Evolutionary conservation across 2,888 invertebrate genomes (phyloP), one percentile per base, ranked within the genome.

Genomic region (Microlaimidae sp.): DNA sequence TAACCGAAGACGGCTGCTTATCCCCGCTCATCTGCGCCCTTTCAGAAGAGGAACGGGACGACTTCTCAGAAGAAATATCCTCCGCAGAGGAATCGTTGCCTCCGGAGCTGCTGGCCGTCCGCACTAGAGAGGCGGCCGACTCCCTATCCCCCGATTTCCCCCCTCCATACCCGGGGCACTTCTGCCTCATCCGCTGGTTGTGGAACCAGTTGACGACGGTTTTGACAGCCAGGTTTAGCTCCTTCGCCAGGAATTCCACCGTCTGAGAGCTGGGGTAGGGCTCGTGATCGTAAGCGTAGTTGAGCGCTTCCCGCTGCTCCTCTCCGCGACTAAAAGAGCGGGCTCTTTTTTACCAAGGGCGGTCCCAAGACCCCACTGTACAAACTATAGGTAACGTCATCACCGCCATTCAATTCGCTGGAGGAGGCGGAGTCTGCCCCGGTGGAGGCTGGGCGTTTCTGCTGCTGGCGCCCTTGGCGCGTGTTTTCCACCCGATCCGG

Each of bases 131-230:
- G n/a, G n/a, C n/a, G n/a, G n/a, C n/a, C n/a, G n/a, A n/a, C n/a
- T n/a, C n/a, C n/a, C n/a, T n/a, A n/a, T n/a, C n/a, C n/a, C n/a
- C n/a, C n/a, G n/a, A n/a, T n/a, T n/a, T n/a, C 43, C 7, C 26
- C 13, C 27, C 23, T 26, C 3, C 53, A 4, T 5, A 21, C n/a
- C 17, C 19, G 4, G 4, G 7, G 10, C 24, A 86, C 74, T 93
- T 93, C 69, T 90, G 79, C 58, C 97, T 80, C 89, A 97, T 97
- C 64, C 97, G 81, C 71, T 97, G 93, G 72, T 97, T 97, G 78
- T 97, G 95, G 78, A 97, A 97, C 97, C 97, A 97, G 74, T 97
- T 97, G 57, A 92, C 92, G 66, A 99, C 93, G 52, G 95, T 95
- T 62, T 95, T 79, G 50, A 90, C 83, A 4, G 89, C 86, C 41